A percentile compares a stretch with the other conserved stretches of the same genome.
Conservation (phyloP, 1,140 invertebrate species). For the Drosophila pruinosa region DNA sequence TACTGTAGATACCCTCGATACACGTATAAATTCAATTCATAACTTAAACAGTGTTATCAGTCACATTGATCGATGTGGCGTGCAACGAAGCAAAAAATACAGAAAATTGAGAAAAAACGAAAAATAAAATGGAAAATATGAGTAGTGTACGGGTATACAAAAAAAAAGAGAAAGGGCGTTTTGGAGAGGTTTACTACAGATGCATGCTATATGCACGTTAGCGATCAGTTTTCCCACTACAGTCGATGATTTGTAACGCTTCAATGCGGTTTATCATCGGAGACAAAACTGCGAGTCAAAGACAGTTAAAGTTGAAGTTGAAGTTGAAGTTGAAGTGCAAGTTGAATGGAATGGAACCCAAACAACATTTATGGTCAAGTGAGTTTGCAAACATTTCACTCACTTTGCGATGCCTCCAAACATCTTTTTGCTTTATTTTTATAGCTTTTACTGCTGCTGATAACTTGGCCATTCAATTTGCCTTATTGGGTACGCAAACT, state of each 20-base stretch:
- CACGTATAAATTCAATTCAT: constrained; percentile 37
- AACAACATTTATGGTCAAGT: constrained; percentile 26
- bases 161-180: constrained; percentile 44
- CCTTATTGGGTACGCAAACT: constrained; percentile 31
- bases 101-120: neutral
- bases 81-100: constrained; percentile 23
- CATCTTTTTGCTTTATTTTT: constrained; percentile 27
- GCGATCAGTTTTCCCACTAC: constrained; percentile 23
- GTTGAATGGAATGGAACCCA: neutral
- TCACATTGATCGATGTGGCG: constrained; percentile 50
- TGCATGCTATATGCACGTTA: constrained; percentile 14
- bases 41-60: constrained; percentile 44
- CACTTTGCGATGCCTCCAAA: constrained; percentile 13
- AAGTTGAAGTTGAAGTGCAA: neutral
- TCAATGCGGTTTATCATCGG: constrained; percentile 38
- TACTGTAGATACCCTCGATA: neutral
- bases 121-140: constrained; percentile 13
- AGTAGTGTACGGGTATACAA: too few relatives aligned
- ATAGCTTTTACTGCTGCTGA: constrained; percentile 18
- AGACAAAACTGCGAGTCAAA: constrained; percentile 24
- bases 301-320: constrained; percentile 5
- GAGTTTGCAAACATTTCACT: constrained; percentile 46
- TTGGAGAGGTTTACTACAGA: constrained; percentile 12
- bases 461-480: constrained; percentile 37
- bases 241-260: constrained; percentile 45